phyloP scores from a whole-genome alignment of 2,113 vertebrate species.

The Archilochus colubris region DNA sequence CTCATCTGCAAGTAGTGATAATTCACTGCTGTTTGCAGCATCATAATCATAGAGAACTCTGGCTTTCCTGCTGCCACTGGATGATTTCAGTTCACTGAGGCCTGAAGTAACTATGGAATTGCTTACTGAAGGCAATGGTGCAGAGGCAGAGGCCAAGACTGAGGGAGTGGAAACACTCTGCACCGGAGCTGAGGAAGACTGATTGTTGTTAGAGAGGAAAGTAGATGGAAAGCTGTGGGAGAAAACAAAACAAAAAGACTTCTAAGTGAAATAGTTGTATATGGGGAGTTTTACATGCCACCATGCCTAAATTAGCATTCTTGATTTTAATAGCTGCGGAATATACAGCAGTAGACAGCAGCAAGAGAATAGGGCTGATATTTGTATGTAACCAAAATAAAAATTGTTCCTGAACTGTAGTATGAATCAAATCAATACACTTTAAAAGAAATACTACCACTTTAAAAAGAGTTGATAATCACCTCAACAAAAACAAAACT shows the following conservation, averaged over 20 bases:
- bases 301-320: not conserved
- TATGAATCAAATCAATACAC: not conserved
- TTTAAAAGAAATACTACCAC: not conserved
- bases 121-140: slow-evolving; percentile 81
- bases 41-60: slow-evolving; percentile 97
- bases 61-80: slow-evolving; percentile 89
- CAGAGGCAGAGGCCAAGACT: slow-evolving; percentile 80
- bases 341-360: not conserved
- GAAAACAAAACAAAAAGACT: not conserved
- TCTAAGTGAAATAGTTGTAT: not conserved
- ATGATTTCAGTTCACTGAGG: slow-evolving; percentile 86
- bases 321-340: not conserved
- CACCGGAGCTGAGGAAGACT: slow-evolving; percentile 78
- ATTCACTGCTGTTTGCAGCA: slow-evolving; percentile 93
- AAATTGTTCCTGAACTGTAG: not conserved
- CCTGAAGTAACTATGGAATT: slow-evolving; percentile 77
- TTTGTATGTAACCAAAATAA: not conserved
- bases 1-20: slow-evolving; percentile 97
- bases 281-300: not conserved
- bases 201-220: slow-evolving; percentile 94
- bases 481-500: not conserved
- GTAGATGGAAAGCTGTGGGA: slow-evolving; percentile 89
- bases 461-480: not conserved
- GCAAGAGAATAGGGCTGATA: not conserved
- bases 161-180: slow-evolving; percentile 83